These are phyloP conservation scores for Triplophysa dalaica DNA, from an alignment of 2,113 vertebrate species.

Conservation along the genomic window DNA sequence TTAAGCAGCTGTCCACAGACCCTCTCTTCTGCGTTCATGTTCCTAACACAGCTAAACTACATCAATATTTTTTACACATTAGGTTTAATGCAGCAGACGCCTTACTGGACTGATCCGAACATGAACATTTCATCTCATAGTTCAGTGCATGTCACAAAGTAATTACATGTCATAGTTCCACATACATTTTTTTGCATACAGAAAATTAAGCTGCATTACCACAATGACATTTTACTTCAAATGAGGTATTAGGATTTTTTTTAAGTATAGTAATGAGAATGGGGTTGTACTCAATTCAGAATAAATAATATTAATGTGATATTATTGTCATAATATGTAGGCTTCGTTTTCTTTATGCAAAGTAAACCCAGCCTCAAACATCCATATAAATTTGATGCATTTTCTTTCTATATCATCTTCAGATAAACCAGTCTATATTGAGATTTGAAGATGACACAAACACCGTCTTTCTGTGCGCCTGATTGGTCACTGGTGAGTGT, in stretches of 20 bases:
- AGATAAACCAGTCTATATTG: conserved; percentile 4
- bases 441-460: background rate
- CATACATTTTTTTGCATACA: too few relatives aligned
- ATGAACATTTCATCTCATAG: background rate
- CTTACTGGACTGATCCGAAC: background rate
- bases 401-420: background rate
- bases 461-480: background rate
- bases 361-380: background rate
- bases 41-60: background rate
- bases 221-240: too few relatives aligned
- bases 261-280: background rate
- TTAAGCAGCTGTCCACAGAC: conserved; percentile 6
- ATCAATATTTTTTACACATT: background rate
- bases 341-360: conserved; percentile 8
- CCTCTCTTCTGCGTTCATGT: background rate
- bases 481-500: conserved; percentile 62
- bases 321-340: background rate
- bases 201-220: too few relatives aligned
- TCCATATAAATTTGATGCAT: background rate
- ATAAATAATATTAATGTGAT: too few relatives aligned
- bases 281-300: too few relatives aligned
- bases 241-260: too few relatives aligned
- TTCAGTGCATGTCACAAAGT: too few relatives aligned
- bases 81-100: background rate
- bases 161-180: too few relatives aligned